Base-by-base conservation (phyloP, 2,888 invertebrate genomes). In the Trypoxylon attenuatum region DNA sequence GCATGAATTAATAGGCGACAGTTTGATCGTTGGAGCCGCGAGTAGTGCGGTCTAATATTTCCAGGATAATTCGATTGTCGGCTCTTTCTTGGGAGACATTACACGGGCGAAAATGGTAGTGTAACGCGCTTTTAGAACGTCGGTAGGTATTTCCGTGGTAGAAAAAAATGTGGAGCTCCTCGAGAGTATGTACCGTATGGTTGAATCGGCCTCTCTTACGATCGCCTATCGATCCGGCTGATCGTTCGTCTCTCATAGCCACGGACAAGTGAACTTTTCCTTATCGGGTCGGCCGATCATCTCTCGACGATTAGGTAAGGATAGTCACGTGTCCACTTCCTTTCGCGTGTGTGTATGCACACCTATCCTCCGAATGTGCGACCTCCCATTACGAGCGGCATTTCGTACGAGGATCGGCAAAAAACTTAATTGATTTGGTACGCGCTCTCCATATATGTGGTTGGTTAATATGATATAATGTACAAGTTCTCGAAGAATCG, bases 211-310 rank as follows among this genome's bases (percentile, higher is more conserved):
- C 67, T 72, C 63, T 69, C 59, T 55, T 56, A 38, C 19, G 52
- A 18, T 45, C 46, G 69, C 43, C 76, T 69, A 72, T 76, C 76
- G 72, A 67, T 64, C 54, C 39, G 22, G 29, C 45, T 46, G 62
- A 76, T 76, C 73, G 70, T 71, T 47, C 61, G 68, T 71, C 73
- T 68, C 58, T 69, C 69, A 63, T 65, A 68, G 66, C 39, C 45
- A 68, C 43, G 52, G 47, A 68, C 69, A 71, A 73, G 72, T 76
- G 76, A 78, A 76, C 77, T 78, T 78, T 78, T 52, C 68, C 59
- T 71, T 78, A 74, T 75, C 78, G 66, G 47, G 50, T 57, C 56
- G 62, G 47, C 27, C 64, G 66, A 78, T 78, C 76, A 69, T 75
- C 69, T 63, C 18, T 47, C 65, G 52, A 51, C 50, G 67, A 69